These are phyloP conservation scores for Phylloscopus collybita DNA, from an alignment of 2,797 vertebrate genomes.

Conservation along the genomic window DNA sequence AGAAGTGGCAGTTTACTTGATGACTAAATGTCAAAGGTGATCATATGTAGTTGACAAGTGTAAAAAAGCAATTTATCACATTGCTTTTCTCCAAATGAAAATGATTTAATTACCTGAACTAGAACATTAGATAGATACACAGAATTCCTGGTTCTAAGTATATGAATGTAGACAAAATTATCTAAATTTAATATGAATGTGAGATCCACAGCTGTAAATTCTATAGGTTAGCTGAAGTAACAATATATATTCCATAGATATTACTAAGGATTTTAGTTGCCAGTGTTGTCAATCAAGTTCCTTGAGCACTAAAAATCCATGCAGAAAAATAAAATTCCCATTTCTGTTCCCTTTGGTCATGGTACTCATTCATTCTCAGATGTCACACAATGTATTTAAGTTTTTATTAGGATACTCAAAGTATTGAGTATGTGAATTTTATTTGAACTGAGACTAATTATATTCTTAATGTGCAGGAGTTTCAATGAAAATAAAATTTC, in stretches of 20 bases:
- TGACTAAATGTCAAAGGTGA: neutral
- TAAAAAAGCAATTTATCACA: neutral
- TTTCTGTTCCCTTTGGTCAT: neutral
- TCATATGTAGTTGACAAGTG: neutral
- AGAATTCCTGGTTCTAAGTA: neutral
- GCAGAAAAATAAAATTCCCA: neutral
- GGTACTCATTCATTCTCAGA: neutral
- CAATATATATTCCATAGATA: neutral
- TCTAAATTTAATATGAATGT: neutral
- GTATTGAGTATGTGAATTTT: neutral
- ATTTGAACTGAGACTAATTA: neutral
- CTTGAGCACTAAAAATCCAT: neutral
- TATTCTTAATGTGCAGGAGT: neutral
- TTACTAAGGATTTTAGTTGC: neutral
- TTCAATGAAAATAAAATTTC: constrained; percentile 12
- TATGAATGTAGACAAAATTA: neutral
- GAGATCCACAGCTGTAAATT: neutral
- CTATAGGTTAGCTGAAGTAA: neutral
- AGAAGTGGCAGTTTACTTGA: neutral
- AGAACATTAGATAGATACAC: neutral
- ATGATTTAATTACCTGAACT: neutral
- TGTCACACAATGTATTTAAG: neutral
- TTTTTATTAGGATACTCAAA: neutral
- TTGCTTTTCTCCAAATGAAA: neutral
- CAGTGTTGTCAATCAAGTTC: neutral